phyloP scores from a whole-genome alignment of 2,797 vertebrate species.

The Ceyx erithaca region DNA sequence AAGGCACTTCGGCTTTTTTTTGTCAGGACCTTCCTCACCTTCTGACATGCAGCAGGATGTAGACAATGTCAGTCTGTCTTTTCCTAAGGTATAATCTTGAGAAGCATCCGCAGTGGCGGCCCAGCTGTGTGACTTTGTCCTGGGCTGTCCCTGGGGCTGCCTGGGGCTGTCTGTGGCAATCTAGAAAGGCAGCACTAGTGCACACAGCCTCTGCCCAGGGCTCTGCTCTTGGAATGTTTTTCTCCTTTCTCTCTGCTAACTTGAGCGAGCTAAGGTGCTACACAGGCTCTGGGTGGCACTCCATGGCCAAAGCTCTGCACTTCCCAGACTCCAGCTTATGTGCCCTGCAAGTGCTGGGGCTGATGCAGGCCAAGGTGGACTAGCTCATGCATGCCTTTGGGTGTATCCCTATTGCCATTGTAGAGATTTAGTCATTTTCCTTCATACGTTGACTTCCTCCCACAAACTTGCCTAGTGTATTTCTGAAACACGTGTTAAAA shows the following conservation, averaged over 20 bases:
- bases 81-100: background rate
- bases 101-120: background rate
- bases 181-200: background rate
- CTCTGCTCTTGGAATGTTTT: background rate
- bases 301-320: background rate
- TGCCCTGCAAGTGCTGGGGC: background rate
- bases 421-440: background rate
- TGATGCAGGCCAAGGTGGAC: background rate
- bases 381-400: background rate
- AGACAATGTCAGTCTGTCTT: background rate
- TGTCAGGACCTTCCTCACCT: background rate
- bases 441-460: too few species aligned
- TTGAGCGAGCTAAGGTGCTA: background rate
- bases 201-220: background rate
- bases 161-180: background rate
- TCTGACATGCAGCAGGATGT: background rate
- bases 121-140: background rate
- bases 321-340: rapidly evolving
- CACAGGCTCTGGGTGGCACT: background rate
- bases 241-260: background rate
- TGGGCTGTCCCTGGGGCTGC: background rate
- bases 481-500: too few species aligned
- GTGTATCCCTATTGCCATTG: background rate
- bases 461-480: too few species aligned
- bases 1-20: background rate